A percentile compares a stretch with the other conserved stretches of the same genome.
phyloP scores from a whole-genome alignment of 2,797 vertebrate genomes.

The Siniperca obscura region DNA sequence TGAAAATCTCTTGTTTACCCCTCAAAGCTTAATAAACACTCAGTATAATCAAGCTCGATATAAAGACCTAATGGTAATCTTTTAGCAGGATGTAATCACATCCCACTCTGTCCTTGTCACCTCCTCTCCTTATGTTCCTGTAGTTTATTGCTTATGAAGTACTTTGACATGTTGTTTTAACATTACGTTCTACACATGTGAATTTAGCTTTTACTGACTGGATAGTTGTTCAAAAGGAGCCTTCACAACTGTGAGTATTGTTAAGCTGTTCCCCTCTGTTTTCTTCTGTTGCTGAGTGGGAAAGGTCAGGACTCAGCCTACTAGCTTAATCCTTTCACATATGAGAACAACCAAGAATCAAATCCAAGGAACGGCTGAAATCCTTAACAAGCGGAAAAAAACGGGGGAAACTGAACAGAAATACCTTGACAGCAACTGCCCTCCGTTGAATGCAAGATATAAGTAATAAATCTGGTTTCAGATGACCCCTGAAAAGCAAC shows the following conservation, averaged over 20 bases:
- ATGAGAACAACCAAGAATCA: constrained; percentile 53
- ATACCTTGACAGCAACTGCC: constrained; percentile 4
- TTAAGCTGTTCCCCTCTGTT: constrained; percentile 38
- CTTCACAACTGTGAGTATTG: constrained; percentile 27
- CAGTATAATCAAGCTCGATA: not conserved
- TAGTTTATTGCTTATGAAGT: not conserved
- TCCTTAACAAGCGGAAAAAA: not conserved
- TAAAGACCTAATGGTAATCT: constrained; percentile 9
- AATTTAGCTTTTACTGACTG: constrained; percentile 4
- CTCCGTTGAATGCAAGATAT: constrained; percentile 23
- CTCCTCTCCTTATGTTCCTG: not conserved
- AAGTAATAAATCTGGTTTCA: not conserved
- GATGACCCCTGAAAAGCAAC: not conserved
- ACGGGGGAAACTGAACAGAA: not conserved
- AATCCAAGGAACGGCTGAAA: constrained; percentile 52
- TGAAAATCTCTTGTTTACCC: constrained; percentile 45
- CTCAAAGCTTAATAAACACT: constrained; percentile 41
- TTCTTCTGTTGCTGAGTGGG: constrained; percentile 25
- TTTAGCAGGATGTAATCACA: constrained; percentile 23
- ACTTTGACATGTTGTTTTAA: constrained; percentile 4
- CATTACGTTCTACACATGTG: not conserved
- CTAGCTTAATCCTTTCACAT: constrained; percentile 59
- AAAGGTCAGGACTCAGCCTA: constrained; percentile 39
- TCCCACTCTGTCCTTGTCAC: not conserved
- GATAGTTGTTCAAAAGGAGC: constrained; percentile 10